Evolutionary conservation across 2,797 vertebrate genomes (phyloP).

Genomic region (Acipenser transmontanus): DNA sequence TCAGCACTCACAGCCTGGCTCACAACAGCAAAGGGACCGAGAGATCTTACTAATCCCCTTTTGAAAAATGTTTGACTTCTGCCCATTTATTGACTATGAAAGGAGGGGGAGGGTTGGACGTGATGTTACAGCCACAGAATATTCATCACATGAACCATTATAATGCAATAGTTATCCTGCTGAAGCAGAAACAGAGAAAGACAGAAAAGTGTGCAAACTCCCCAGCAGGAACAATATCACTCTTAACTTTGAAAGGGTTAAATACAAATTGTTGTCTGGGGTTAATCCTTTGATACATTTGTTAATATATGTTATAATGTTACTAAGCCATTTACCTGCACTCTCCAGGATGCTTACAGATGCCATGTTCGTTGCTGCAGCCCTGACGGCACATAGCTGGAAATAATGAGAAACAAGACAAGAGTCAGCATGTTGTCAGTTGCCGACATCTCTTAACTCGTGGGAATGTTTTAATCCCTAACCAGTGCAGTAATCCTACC

Average conservation of each 20-base stretch:
- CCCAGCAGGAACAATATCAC: not conserved
- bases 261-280: not conserved
- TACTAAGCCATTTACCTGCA: conserved; percentile 79
- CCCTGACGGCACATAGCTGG: conserved; percentile 94
- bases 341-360: conserved; percentile 84
- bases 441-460: conserved; percentile 19
- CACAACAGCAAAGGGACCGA: conserved; percentile 49
- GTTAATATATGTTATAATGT: conserved; percentile 1
- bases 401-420: conserved; percentile 22
- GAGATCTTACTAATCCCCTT: conserved; percentile 66
- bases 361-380: conserved; percentile 90
- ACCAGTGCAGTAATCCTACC: conserved; percentile 33
- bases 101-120: conserved; percentile 24
- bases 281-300: not conserved
- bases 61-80: conserved; percentile 63
- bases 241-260: not conserved
- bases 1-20: conserved; percentile 58
- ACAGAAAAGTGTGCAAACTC: no score
- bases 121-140: not conserved
- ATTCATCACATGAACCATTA: no score
- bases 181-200: no score
- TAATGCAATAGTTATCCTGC: no score
- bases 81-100: conserved; percentile 51
- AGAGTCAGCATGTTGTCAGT: conserved; percentile 34
- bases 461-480: conserved; percentile 49